Evolutionary conservation across 1,140 invertebrate genomes (phyloP).

Genomic region (Drosophila obscura): DNA sequence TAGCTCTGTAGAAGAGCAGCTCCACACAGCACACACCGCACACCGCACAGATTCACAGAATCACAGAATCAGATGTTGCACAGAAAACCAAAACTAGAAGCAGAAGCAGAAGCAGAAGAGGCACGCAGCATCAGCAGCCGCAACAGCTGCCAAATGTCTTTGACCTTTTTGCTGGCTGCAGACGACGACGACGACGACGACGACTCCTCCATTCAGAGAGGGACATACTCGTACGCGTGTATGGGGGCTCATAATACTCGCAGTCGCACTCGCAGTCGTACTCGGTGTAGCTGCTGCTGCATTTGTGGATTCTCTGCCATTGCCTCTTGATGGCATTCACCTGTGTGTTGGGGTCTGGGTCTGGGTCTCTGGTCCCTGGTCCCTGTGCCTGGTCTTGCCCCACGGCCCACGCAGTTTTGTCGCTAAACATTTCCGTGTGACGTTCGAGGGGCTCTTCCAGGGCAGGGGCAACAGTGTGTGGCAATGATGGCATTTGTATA

Average conservation of each 20-base stretch:
- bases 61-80: conserved; percentile 24
- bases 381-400: not conserved
- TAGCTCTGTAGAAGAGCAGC: conserved; percentile 23
- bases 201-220: too few species aligned
- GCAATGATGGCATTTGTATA: conserved; percentile 58
- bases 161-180: conserved; percentile 63
- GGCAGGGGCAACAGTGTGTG: conserved; percentile 38
- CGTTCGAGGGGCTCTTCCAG: too few species aligned
- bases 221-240: not conserved
- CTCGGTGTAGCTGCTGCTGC: conserved; percentile 32
- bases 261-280: too few species aligned
- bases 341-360: conserved; percentile 38
- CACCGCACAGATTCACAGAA: conserved; percentile 25
- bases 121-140: conserved; percentile 7
- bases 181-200: not conserved
- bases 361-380: conserved; percentile 12
- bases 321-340: conserved; percentile 72
- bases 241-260: conserved; percentile 52
- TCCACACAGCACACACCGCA: not conserved
- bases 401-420: conserved; percentile 50
- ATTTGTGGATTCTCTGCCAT: conserved; percentile 40
- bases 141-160: conserved; percentile 65
- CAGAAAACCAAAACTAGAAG: conserved; percentile 32
- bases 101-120: conserved; percentile 8
- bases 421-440: conserved; percentile 61